Percentiles rank a stretch among this genome's conserved stretches.
Conservation (phyloP, 2,113 vertebrate genomes). For the Nesogale talazaci region DNA sequence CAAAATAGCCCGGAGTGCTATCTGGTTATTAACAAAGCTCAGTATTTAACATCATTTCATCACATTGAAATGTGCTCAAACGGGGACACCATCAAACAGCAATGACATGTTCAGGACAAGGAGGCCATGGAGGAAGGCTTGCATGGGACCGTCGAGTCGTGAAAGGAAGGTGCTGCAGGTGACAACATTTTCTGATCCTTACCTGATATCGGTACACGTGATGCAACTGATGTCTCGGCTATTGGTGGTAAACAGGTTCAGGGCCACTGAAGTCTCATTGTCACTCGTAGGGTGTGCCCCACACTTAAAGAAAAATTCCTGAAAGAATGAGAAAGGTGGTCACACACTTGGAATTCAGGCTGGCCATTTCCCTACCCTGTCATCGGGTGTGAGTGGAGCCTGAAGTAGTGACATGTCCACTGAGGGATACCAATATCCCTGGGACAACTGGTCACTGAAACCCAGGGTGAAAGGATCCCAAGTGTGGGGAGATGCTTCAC, state of each 20-base stretch:
- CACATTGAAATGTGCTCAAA: not conserved
- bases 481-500: too few species aligned
- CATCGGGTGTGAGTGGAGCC: too few species aligned
- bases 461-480: too few species aligned
- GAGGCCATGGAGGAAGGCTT: fast-evolving
- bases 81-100: not conserved
- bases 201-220: slow-evolving; percentile 90
- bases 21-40: not conserved
- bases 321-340: slow-evolving; percentile 80
- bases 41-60: not conserved
- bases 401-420: too few species aligned
- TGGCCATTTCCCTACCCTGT: not conserved
- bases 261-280: slow-evolving; percentile 89
- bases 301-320: slow-evolving; percentile 95
- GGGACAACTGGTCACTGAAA: too few species aligned
- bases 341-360: slow-evolving; percentile 27
- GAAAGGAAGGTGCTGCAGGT: not conserved
- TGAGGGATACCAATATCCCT: too few species aligned
- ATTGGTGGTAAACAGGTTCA: slow-evolving; percentile 91
- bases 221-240: slow-evolving; percentile 88
- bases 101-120: not conserved
- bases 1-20: not conserved
- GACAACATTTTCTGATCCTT: slow-evolving; percentile 59
- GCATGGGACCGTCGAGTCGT: fast-evolving
- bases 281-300: slow-evolving; percentile 90